Evolutionary conservation across 1,140 invertebrate species (phyloP), one percentile per base, ranked within the genome.

Genomic region (Melitaea cinxia): DNA sequence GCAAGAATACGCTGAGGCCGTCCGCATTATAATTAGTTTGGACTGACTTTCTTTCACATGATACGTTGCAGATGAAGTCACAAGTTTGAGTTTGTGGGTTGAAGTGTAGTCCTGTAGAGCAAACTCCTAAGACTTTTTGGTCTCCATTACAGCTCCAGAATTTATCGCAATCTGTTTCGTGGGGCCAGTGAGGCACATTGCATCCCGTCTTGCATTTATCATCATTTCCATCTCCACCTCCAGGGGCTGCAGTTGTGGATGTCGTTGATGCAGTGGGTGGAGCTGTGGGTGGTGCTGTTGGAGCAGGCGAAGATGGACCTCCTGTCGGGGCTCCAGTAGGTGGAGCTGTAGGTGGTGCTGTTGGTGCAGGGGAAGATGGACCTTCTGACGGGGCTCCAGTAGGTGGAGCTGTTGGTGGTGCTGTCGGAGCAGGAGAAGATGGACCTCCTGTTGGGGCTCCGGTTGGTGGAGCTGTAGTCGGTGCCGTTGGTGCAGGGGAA

Each of bases 81-180:
- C 84, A 87, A 0, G 80, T 84, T 7, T 65, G 56, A 0, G 71
- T 82, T 7, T 55, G 33, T 6, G 47, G 55, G 65, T 94, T 94
- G 79, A 94, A 95, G 42, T 93, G 88, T 1, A 94, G 77, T 4
- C 91, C 92, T 47, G 81, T 68, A 1, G 93, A 91, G 68, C 94
- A 95, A 3, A 73, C 50, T 60, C 90, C 88, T 4, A 91, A 62
- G 19, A 91, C 80, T 0, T 90, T 77, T 9, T 68, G 67, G 1
- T 88, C 82, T 6, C 78, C 82, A 4, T 88, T 71, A 62, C 94
- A 95, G 1, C 87, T 74, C 80, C 92, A 94, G 77, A 92, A 95
- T 57, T 85, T 91, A 1, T 80, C 80, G 69, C 94, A 95, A 57
- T 93, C 91, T 0, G 75, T 74, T 4, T 91, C 88, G 56, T 94